Evolutionary conservation across 2,888 invertebrate species (phyloP).

Genomic region (Papilio protenor): DNA sequence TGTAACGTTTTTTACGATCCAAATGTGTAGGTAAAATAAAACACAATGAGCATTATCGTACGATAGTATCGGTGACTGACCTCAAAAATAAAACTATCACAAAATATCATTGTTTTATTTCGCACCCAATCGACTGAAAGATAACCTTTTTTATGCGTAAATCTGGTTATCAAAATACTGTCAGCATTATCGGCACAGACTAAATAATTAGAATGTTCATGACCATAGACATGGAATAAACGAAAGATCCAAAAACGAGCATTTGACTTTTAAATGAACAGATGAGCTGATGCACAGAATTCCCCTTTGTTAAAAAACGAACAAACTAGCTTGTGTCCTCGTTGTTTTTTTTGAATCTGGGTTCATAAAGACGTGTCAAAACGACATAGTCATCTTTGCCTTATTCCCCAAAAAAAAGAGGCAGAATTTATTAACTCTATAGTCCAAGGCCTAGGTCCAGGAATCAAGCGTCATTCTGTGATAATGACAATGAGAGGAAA

Average conservation of each 20-base stretch:
- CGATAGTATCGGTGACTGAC: constrained; percentile 42
- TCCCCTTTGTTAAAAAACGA: background rate
- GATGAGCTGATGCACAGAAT: background rate
- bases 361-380: no score
- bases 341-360: no score
- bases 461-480: background rate
- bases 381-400: no score
- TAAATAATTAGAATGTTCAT: background rate
- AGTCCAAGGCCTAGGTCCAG: background rate
- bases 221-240: background rate
- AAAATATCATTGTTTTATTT: constrained; percentile 41
- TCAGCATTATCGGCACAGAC: background rate
- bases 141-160: constrained; percentile 44
- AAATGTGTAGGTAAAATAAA: constrained; percentile 3
- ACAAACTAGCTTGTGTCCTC: background rate
- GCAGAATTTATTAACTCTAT: no score
- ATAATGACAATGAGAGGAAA: constrained; percentile 16
- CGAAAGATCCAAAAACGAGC: background rate
- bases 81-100: constrained; percentile 38
- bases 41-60: constrained; percentile 21
- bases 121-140: constrained; percentile 19
- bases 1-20: background rate
- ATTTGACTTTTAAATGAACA: background rate
- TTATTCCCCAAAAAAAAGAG: no score
- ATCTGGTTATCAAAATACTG: constrained; percentile 18